Conservation (phyloP, 2,888 invertebrate species). For the Gryllus longicercus region DNA sequence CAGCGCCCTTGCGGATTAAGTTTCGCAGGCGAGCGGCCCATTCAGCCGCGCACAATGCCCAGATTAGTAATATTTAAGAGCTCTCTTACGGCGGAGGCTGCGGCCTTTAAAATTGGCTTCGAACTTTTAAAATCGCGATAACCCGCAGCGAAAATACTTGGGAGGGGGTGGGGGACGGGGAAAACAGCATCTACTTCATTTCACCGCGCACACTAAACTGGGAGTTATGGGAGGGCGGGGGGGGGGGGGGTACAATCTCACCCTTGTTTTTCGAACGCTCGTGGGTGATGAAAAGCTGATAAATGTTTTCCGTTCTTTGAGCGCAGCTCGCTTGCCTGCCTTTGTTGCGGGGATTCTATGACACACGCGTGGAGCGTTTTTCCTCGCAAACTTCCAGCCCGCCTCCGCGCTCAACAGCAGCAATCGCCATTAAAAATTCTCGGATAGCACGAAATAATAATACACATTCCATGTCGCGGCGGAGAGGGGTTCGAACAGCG, state of each 20-base stretch:
- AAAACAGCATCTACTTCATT: neutral
- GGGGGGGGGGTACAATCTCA: neutral
- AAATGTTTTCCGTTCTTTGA: neutral
- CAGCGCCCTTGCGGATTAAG: neutral
- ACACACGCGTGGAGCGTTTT: too few relatives aligned
- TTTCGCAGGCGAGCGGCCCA: neutral
- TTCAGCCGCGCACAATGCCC: neutral
- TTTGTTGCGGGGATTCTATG: too few relatives aligned
- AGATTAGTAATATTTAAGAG: slow-evolving; percentile 1
- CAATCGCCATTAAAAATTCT: too few relatives aligned
- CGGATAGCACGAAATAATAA: too few relatives aligned
- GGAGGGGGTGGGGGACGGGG: neutral
- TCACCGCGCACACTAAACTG: neutral
- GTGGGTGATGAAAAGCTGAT: neutral
- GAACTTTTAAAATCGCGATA: slow-evolving; percentile 3
- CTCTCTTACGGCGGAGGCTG: neutral
- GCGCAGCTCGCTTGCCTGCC: too few relatives aligned
- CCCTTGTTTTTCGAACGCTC: neutral
- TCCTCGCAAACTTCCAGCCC: too few relatives aligned
- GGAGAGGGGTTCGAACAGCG: too few relatives aligned
- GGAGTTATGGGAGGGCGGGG: neutral
- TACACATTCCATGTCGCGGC: too few relatives aligned
- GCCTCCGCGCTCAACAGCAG: too few relatives aligned
- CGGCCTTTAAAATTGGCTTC: neutral
- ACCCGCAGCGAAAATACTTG: neutral